Evolutionary conservation across 2,797 vertebrate genomes (phyloP), one percentile per base, ranked within the genome.

Genomic region (Crenichthys baileyi): DNA sequence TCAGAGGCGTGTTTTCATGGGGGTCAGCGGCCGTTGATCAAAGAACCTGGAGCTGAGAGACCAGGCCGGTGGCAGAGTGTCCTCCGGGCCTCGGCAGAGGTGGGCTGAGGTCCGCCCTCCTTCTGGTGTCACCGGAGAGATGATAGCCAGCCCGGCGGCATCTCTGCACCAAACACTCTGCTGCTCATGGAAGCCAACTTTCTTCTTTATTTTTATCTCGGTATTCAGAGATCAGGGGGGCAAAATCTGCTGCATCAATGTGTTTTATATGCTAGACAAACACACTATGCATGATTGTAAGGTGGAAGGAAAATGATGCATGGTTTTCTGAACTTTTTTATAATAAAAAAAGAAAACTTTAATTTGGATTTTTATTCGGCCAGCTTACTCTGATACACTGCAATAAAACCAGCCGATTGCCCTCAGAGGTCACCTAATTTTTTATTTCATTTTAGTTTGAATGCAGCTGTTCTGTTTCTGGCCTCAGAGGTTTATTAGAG

Each of bases 91-190:
- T 85, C 48, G 8, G 72, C 73, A 78, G 85, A 84, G 86, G 84
- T 76, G 77, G 73, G 86, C 73, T 53, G 80, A 83, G 84, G 82
- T 79, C 80, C 82, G 79, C 70, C 86, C 79, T 85, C 78, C 83
- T 89, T 88, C 88, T 82, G 83, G 87, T 93, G 90, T 93, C 92
- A 91, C 90, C 79, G 85, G 87, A 93, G 92, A 92, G 91, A 93
- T 92, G 88, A 94, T 92, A 88, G 90, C 84, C 87, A 85, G 88
- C 87, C 78, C 71, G n/a, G 46, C 29, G 48, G 26, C 70, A 6
- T 29, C 70, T 29, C 26, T 53, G 26, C 48, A 29, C 29, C 65
- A 75, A 82, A 71, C 65, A 73, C 60, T 60, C 56, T 9, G 11
- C 12, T 15, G 26, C 11, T 60, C 26, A 13, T 29, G 26, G 15